These are phyloP conservation scores for Pocota personata DNA, from an alignment of 2,888 invertebrate species.

Conservation along the genomic window DNA sequence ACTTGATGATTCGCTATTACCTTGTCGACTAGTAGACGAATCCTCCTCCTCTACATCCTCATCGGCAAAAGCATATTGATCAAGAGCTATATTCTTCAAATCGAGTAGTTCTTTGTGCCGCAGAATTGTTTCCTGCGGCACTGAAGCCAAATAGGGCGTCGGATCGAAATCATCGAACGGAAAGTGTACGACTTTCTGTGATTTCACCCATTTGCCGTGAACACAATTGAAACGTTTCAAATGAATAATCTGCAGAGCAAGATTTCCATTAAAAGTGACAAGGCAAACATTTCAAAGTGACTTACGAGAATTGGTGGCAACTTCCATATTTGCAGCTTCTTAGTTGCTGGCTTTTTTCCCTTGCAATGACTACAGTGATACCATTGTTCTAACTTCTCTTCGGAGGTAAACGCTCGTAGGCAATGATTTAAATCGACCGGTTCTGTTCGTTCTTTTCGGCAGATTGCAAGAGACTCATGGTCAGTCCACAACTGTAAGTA, in stretches of 20 bases:
- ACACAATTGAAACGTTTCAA: conserved; percentile 96
- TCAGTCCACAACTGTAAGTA: conserved; percentile 87
- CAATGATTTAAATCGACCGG: conserved; percentile 94
- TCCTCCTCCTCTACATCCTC: conserved; percentile 56
- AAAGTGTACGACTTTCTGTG: conserved; percentile 95
- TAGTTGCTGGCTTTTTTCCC: conserved; percentile 92
- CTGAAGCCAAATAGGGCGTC: conserved; percentile 92
- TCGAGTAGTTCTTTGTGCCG: conserved; percentile 86
- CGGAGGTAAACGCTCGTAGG: conserved; percentile 93
- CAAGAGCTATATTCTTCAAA: conserved; percentile 78
- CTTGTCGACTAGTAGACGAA: conserved; percentile 39
- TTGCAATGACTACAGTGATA: conserved; percentile 94
- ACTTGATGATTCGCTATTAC: conserved; percentile 72
- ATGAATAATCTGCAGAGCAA: conserved; percentile 89
- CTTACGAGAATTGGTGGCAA: conserved; percentile 93
- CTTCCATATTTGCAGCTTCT: conserved; percentile 96
- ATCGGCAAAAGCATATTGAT: conserved; percentile 71
- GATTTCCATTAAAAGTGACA: neutral
- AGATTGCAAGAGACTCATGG: conserved; percentile 89
- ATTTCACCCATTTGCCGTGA: conserved; percentile 96
- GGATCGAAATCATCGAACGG: conserved; percentile 94
- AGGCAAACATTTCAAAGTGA: conserved; percentile 29
- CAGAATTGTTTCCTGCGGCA: conserved; percentile 90
- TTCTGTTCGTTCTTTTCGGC: conserved; percentile 89
- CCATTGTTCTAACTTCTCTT: conserved; percentile 92